These are phyloP conservation scores for Heliangelus exortis DNA, from an alignment of 2,797 vertebrate genomes.

Conservation along the genomic window DNA sequence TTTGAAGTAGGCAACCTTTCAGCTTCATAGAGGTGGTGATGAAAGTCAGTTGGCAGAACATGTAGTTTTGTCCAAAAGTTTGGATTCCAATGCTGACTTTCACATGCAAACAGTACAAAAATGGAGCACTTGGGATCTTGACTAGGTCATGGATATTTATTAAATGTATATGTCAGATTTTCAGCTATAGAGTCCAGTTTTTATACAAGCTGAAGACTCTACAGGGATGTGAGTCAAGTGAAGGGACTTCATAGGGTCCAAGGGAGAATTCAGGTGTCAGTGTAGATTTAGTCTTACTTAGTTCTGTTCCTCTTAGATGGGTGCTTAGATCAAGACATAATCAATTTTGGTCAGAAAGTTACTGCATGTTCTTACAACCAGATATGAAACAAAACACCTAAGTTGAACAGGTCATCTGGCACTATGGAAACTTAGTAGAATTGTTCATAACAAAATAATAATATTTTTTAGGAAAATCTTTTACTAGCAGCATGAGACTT, in stretches of 20 bases:
- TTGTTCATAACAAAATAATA: neutral
- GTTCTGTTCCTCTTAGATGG: neutral
- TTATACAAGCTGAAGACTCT: neutral
- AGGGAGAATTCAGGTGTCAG: neutral
- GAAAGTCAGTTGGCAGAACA: neutral
- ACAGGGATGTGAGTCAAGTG: neutral
- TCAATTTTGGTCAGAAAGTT: neutral
- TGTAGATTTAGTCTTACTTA: neutral
- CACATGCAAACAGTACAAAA: neutral
- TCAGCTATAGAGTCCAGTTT: neutral
- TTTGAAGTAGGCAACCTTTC: neutral
- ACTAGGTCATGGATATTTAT: neutral
- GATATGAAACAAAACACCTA: neutral
- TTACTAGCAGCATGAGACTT: neutral
- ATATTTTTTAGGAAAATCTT: neutral
- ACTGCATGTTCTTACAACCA: neutral
- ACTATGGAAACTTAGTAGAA: neutral
- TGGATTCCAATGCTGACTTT: neutral
- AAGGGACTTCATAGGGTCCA: neutral
- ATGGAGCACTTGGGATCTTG: neutral
- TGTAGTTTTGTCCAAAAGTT: neutral
- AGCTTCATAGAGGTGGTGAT: neutral
- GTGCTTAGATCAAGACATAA: neutral
- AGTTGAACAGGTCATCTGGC: neutral
- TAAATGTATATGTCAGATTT: neutral